Base-by-base conservation (phyloP, 2,888 invertebrate genomes). In the Coremacera marginata region DNA sequence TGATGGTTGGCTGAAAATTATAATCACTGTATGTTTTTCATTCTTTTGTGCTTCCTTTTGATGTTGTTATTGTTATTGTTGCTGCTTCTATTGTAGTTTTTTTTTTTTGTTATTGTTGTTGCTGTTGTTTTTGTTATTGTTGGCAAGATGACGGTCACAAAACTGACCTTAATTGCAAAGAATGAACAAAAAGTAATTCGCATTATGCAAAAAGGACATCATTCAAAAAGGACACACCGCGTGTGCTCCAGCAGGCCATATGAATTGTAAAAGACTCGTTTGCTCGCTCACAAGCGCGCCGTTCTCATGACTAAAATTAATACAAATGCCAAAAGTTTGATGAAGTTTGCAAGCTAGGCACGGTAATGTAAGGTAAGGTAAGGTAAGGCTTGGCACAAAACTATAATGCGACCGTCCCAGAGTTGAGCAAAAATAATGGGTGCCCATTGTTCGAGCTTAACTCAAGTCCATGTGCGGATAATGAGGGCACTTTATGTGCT, bases 101-200 rank as follows among this genome's bases (percentile, higher is more conserved):
- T 19, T 14, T 34, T 65, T 34, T 16, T 34, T 65, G 19, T 16
- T 34, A 1, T 11, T 65, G 65, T 19, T 0, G 16, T 31, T 63
- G 3, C 14, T 34, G 8, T 63, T 34, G 27, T 31, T 31, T n/a
- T 34, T 63, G 31, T 34, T 31, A n/a, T 31, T 2, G 22, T 31
- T 19, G 9, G n/a, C n/a, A 37, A 34, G 19, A 34, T 19, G 65
- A 34, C 67, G 67, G 19, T 37, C 67, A 67, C 37, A 67, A 37
- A 67, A 67, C 37, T 67, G 67, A 67, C 67, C 67, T 67, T 67
- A 67, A 67, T 67, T 67, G 44, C 67, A n/a, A n/a, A n/a, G 37
- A 62, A 34, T n/a, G 11, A 55, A 22, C 19, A 55, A 55, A 63
- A 63, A 63, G 31, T 31, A 63, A 31, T 27, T 63, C 31, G 27